These are phyloP conservation scores for Platygyra sinensis DNA, from an alignment of 64 coral and sea anemone genomes.

Conservation along the genomic window DNA sequence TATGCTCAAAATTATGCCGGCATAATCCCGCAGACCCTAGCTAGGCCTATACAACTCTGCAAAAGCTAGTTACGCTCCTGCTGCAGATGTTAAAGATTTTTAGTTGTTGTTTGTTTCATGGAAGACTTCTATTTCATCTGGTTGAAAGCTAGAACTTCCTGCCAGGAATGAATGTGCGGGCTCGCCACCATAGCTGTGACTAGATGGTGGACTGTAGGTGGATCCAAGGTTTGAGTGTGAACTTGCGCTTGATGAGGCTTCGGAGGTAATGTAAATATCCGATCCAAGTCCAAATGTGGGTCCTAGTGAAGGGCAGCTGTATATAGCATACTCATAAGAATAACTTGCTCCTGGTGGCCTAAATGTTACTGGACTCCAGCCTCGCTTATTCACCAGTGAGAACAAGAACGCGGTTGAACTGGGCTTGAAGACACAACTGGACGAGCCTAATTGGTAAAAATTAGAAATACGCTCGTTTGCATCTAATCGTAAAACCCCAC, in stretches of 20 bases:
- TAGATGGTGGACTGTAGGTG: constrained; percentile 1
- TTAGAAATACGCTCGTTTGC: too few species aligned
- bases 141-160: constrained; percentile 24
- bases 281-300: constrained; percentile 54
- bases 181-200: neutral
- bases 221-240: constrained; percentile 23
- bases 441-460: too few species aligned
- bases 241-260: neutral
- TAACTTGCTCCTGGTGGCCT: neutral
- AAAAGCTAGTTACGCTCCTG: too few species aligned
- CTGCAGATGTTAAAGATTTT: too few species aligned
- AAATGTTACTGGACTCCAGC: neutral
- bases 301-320: neutral
- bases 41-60: too few species aligned
- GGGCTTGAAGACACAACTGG: too few species aligned
- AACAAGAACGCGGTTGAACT: neutral
- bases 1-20: too few species aligned
- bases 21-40: too few species aligned
- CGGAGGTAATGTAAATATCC: constrained; percentile 24
- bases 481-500: too few species aligned
- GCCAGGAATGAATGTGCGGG: neutral
- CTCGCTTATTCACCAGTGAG: neutral
- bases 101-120: neutral
- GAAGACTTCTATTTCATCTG: constrained; percentile 53
- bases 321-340: neutral